Base-by-base conservation (phyloP, 2,113 vertebrate genomes). In the Sylvilagus bachmani region DNA sequence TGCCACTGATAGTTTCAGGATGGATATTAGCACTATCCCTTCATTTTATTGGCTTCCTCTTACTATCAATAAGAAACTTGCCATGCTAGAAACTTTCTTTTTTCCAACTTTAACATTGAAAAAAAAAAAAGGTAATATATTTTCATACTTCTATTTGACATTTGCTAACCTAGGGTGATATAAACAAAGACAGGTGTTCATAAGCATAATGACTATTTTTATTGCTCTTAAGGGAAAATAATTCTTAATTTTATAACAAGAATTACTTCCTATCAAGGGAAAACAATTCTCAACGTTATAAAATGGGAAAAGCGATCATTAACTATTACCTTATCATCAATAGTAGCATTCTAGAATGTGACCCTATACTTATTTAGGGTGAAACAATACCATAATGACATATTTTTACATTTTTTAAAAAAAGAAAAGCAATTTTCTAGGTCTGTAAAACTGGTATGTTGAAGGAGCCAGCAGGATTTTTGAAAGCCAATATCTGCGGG, bases 101-200 rank as follows among this genome's bases (percentile, higher is more conserved):
- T 33, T 66, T 13, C 11, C 14, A 69, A 31, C 94, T 93, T 95
- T 14, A 64, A 78, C 33, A 74, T 33, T 58, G 55, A 74, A 94
- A 94, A 92, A 73, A 90, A 94, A 80, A 14, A 67, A 85, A 91
- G 10, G 14, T 94, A 29, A 38, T 77, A 24, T 81, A 82, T 84
- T 89, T 83, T 73, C 55, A 11, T 88, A 13, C 81, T 96, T 91
- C 80, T 81, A 89, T 90, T 81, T 81, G 67, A 84, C 22, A 74
- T 89, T 95, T 86, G 67, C 73, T 89, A 89, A 93, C 31, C 31
- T 75, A 88, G 44, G 7, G 27, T 83, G 21, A 78, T 86, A 8
- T 67, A 85, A 89, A 95, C 79, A 93, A 89, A 85, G 38, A 69
- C 10, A 85, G n/a, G 86, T 71, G 49, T 75, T 79, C 14, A 6